Evolutionary conservation across 2,113 vertebrate genomes (phyloP), one percentile per base, ranked within the genome.

Genomic region (Tragelaphus strepsiceros): DNA sequence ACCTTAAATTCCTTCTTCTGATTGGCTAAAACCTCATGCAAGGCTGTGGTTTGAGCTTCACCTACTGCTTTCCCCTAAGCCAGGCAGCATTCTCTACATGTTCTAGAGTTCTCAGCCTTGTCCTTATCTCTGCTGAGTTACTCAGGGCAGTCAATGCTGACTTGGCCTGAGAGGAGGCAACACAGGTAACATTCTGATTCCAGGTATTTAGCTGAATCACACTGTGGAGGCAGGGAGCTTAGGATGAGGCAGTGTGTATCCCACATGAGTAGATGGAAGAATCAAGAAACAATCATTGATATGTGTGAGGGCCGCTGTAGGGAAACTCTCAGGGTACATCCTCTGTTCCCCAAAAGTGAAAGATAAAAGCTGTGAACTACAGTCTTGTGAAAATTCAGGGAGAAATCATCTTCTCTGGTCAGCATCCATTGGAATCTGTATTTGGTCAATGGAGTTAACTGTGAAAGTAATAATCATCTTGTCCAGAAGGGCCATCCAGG

Each of bases 121-220:
- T 19, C 1, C 2, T 8, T 8, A 2, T 5, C 13, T 19, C 22
- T 19, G 17, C 28, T 12, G 3, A 26, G 1, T 16, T 82, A 22
- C 51, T 35, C 74, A 26, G 9, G 21, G 30, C 7, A 43, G 21
- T 5, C 15, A 9, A 12, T 16, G 32, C 64, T n/a, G 19, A 6
- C 12, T n/a, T 61, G 28, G 7, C 1, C 54, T 80, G 15, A 35
- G 35, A 49, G 3, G n/a, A 83, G 12, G 16, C 2, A 8, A 49
- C 32, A 24, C 17, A 2, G 24, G 26, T 7, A 43, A 49, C 6
- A 49, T 49, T 43, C 30, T 64, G 7, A n/a, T 7, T 51, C 7
- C 0, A 0, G 0, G 35, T 2, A 6, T 21, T 67, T 5, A 64
- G 4, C 43, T 35, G 32, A 8, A 6, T 13, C 32, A 3, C 21